A percentile compares a stretch with the other conserved stretches of the same genome.
Evolutionary conservation across 2,113 vertebrate species (phyloP).

Genomic region (Anguilla japonica): DNA sequence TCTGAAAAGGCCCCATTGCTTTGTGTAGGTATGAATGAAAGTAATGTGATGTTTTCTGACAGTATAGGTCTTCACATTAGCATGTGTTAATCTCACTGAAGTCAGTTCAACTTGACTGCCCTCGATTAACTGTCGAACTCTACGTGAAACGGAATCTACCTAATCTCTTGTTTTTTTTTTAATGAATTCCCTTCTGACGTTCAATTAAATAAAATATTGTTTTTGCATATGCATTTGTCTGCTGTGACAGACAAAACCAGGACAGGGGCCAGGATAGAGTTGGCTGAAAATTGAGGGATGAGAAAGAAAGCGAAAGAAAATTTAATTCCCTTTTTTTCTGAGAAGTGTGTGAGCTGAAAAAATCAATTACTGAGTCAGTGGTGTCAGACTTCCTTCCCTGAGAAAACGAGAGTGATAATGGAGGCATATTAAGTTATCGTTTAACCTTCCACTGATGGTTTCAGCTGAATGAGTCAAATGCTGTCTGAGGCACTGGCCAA

Average conservation of each 20-base stretch:
- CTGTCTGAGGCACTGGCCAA: constrained; percentile 38
- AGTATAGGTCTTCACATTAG: too few species aligned
- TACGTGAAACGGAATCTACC: constrained; percentile 37
- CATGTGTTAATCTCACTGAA: constrained; percentile 54
- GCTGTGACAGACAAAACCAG: background rate
- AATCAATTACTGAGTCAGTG: constrained; percentile 28
- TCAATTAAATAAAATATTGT: background rate
- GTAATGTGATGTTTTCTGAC: too few species aligned
- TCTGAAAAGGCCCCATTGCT: too few species aligned
- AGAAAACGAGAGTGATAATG: constrained; percentile 24
- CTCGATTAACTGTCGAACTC: constrained; percentile 53
- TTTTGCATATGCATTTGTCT: background rate
- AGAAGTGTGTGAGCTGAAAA: background rate
- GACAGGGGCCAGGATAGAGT: background rate
- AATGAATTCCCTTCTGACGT: background rate
- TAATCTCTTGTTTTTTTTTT: constrained; percentile 49
- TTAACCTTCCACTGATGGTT: constrained; percentile 39
- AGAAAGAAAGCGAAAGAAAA: background rate
- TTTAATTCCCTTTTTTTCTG: background rate
- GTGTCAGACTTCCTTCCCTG: constrained; percentile 20
- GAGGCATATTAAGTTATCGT: constrained; percentile 47
- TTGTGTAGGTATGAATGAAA: too few species aligned
- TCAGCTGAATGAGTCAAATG: constrained; percentile 46
- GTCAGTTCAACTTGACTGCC: constrained; percentile 57
- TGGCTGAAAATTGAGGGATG: too few species aligned